Evolutionary conservation across 1,140 invertebrate species (phyloP).

Genomic region (Bombus terrestris): DNA sequence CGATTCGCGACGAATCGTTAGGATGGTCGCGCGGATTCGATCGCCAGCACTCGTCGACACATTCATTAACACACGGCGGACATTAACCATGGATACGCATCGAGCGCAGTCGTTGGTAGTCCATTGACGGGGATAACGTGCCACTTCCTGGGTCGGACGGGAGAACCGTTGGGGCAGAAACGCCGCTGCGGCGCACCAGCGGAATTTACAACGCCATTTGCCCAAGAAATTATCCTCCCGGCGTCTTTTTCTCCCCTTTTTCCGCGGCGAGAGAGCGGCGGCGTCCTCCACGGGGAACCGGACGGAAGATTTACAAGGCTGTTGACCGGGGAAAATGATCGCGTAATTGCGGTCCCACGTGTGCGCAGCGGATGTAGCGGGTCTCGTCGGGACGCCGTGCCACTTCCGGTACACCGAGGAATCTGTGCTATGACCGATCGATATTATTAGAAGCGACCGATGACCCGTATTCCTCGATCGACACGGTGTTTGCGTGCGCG

Average conservation of each 20-base stretch:
- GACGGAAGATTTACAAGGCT: constrained; percentile 67
- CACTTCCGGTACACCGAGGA: constrained; percentile 53
- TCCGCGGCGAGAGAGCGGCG: constrained; percentile 26
- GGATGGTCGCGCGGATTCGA: background rate
- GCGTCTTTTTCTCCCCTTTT: constrained; percentile 51
- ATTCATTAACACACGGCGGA: background rate
- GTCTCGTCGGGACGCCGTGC: constrained; percentile 22
- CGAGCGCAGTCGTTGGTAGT: constrained; percentile 4
- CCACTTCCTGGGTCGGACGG: constrained; percentile 39
- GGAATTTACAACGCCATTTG: constrained; percentile 47
- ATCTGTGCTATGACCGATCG: constrained; percentile 44
- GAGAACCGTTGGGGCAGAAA: constrained; percentile 34
- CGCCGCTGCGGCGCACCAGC: background rate
- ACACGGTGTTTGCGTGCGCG: background rate
- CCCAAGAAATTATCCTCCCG: constrained; percentile 51
- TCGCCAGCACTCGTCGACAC: background rate
- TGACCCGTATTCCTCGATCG: background rate
- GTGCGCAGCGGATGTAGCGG: constrained; percentile 62
- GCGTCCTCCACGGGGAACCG: constrained; percentile 52
- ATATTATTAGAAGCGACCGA: constrained; percentile 21
- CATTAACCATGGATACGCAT: background rate
- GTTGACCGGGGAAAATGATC: constrained; percentile 68
- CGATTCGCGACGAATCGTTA: background rate
- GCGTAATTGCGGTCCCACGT: constrained; percentile 63
- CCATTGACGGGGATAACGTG: constrained; percentile 46